Evolutionary conservation across 2,113 vertebrate species (phyloP).

Genomic region (Pteronura brasiliensis): DNA sequence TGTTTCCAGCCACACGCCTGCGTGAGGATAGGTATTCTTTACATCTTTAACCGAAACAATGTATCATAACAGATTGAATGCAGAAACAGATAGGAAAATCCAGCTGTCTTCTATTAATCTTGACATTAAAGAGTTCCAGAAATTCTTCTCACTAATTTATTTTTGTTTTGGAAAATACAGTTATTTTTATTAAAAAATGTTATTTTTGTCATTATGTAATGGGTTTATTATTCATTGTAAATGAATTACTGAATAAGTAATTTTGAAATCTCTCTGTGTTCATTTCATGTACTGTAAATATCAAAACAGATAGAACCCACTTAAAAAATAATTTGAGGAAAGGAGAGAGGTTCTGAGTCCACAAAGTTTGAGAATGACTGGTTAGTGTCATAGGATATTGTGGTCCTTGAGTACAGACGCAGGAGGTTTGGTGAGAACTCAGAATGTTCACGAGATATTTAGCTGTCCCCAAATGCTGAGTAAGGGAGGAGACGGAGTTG

Average conservation of each 20-base stretch:
- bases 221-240: background rate
- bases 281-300: background rate
- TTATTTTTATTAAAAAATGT: background rate
- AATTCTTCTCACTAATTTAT: constrained; percentile 31
- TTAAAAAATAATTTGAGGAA: background rate
- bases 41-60: background rate
- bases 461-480: background rate
- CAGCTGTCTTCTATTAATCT: background rate
- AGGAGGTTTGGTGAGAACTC: background rate
- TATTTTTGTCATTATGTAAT: constrained; percentile 17
- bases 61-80: background rate
- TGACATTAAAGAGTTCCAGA: constrained; percentile 15
- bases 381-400: background rate
- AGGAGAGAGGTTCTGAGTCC: background rate
- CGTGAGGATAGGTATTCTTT: background rate
- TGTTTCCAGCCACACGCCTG: background rate
- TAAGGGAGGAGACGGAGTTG: background rate
- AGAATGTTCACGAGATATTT: background rate
- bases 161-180: constrained; percentile 35
- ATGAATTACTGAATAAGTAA: constrained; percentile 18
- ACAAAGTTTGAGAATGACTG: background rate
- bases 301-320: background rate
- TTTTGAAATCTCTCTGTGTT: background rate
- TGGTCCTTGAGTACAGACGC: background rate
- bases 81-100: background rate